Percentiles rank a stretch among this genome's conserved stretches.
Conservation (phyloP, 2,113 vertebrate genomes). For the Nothoprocta perdicaria region DNA sequence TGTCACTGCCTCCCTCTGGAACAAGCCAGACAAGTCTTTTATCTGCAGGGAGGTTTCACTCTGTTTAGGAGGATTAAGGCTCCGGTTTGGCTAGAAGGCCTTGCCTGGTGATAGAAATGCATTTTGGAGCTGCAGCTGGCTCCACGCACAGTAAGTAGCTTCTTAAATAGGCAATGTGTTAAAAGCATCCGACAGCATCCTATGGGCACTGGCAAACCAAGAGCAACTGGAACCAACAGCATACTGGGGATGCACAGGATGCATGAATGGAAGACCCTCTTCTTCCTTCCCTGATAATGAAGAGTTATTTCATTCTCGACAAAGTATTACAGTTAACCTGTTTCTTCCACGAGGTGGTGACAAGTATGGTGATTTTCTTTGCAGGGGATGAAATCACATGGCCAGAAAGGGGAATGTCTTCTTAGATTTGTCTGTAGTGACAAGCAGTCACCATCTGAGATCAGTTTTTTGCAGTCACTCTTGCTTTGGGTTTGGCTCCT, state of each 20-base stretch:
- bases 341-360: neutral
- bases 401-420: neutral
- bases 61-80: constrained; percentile 55
- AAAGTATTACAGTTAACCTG: neutral
- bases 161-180: neutral
- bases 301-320: neutral
- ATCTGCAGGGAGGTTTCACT: constrained; percentile 70
- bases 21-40: constrained; percentile 60
- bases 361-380: neutral
- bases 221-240: neutral
- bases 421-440: neutral
- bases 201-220: neutral
- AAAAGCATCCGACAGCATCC: neutral
- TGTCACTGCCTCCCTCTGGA: constrained; percentile 67
- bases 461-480: neutral
- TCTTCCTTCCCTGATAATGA: neutral
- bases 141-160: neutral
- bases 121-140: constrained; percentile 14
- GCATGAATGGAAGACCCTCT: accelerated
- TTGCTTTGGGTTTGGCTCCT: constrained; percentile 19
- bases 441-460: neutral
- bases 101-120: constrained; percentile 15
- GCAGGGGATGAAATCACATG: neutral
- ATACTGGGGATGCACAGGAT: neutral
- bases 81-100: constrained; percentile 37